Evolutionary conservation across 2,113 vertebrate genomes (phyloP).

Genomic region (Calypte anna): DNA sequence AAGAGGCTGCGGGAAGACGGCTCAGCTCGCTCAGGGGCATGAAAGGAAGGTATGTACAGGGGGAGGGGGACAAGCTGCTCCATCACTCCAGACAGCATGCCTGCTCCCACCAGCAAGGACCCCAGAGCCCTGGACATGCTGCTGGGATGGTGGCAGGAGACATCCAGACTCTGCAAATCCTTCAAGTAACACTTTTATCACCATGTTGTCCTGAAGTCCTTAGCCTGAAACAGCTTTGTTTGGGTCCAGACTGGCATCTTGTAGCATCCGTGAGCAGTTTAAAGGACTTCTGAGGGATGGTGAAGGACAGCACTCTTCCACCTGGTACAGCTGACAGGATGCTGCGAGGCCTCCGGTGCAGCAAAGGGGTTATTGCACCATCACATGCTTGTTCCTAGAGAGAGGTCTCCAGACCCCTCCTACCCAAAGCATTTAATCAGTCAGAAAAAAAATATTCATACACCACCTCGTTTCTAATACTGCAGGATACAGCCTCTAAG

Average conservation of each 20-base stretch:
- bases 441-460: neutral
- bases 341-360: neutral
- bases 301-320: neutral
- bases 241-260: neutral
- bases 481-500: neutral
- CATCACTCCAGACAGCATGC: neutral
- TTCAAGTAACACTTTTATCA: neutral
- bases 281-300: neutral
- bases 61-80: constrained; percentile 35
- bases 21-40: constrained; percentile 66
- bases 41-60: constrained; percentile 63
- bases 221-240: neutral
- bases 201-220: neutral
- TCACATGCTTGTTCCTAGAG: neutral
- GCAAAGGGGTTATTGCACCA: neutral
- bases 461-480: neutral
- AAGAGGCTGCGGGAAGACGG: constrained; percentile 66
- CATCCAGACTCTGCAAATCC: neutral
- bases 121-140: rapidly evolving
- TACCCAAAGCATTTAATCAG: neutral
- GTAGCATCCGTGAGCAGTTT: neutral
- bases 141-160: neutral
- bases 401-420: neutral
- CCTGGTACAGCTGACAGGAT: neutral
- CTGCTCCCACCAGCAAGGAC: neutral